A percentile compares a stretch with the other conserved stretches of the same genome.
Conservation (phyloP, 2,888 invertebrate species). For the Byasa hedistus region DNA sequence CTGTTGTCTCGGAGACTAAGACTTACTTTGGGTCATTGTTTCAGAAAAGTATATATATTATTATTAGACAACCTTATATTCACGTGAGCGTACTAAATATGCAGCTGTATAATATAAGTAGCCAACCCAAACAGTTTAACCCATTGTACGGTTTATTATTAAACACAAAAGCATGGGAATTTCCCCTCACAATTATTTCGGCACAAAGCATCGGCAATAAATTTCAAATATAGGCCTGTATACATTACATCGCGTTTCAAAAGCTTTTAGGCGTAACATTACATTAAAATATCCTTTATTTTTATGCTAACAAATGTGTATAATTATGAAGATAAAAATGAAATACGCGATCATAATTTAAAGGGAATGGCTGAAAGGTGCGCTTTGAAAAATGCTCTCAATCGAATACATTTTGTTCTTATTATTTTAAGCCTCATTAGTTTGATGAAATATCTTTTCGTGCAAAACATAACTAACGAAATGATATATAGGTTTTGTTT, state of each 20-base stretch:
- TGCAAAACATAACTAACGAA: too few species aligned
- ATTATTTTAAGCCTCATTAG: neutral
- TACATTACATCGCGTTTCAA: constrained; percentile 22
- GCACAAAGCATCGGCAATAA: constrained; percentile 27
- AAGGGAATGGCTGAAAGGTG: constrained; percentile 21
- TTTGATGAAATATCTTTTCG: too few species aligned
- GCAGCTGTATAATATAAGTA: too few species aligned
- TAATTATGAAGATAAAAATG: constrained; percentile 29
- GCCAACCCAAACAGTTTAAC: constrained; percentile 19
- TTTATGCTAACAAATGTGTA: constrained; percentile 28
- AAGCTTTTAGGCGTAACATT: constrained; percentile 28
- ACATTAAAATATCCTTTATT: constrained; percentile 28
- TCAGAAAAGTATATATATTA: too few species aligned
- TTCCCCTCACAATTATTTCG: constrained; percentile 22
- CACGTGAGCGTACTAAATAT: too few species aligned
- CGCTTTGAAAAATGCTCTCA: constrained; percentile 17
- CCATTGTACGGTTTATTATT: constrained; percentile 23
- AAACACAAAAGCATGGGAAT: constrained; percentile 19
- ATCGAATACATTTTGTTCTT: constrained; percentile 3
- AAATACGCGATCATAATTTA: constrained; percentile 26
- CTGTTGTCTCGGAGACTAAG: too few species aligned
- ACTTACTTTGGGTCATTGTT: too few species aligned
- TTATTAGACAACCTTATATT: too few species aligned
- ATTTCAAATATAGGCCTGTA: constrained; percentile 21
- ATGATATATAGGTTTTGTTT: too few species aligned